phyloP scores from a whole-genome alignment of 2,888 invertebrate genomes.

The Clepsis dumicolana region DNA sequence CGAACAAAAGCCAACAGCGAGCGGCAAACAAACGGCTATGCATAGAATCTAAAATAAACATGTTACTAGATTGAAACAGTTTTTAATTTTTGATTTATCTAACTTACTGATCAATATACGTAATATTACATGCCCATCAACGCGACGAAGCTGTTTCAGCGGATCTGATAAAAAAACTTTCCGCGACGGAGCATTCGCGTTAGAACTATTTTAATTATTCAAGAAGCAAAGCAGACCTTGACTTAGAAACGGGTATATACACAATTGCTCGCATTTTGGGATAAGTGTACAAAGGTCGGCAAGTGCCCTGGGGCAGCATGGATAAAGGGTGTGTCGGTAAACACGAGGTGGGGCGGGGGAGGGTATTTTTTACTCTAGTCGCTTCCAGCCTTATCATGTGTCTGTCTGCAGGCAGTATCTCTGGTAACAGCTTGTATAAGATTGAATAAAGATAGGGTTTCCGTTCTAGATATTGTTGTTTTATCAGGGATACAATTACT shows the following conservation, averaged over 20 bases:
- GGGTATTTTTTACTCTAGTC: constrained; percentile 18
- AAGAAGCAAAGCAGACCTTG: neutral
- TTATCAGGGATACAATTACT: neutral
- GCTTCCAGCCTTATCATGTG: constrained; percentile 15
- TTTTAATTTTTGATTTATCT: too few relatives aligned
- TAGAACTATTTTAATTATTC: neutral
- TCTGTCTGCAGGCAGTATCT: constrained; percentile 13
- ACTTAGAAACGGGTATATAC: neutral
- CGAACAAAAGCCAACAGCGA: too few relatives aligned
- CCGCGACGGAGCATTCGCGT: neutral
- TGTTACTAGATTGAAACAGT: too few relatives aligned
- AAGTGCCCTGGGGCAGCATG: constrained; percentile 5
- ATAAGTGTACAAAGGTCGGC: constrained; percentile 2
- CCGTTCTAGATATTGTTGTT: neutral
- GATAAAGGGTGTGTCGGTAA: constrained; percentile 18
- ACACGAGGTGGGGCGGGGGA: constrained; percentile 8
- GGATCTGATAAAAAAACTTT: neutral
- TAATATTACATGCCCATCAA: too few relatives aligned
- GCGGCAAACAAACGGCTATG: too few relatives aligned
- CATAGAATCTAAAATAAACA: too few relatives aligned
- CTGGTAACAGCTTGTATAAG: neutral
- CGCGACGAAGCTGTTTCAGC: too few relatives aligned
- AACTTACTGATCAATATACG: too few relatives aligned
- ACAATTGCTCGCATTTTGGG: neutral
- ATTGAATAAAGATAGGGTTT: neutral